These are phyloP conservation scores for Sebastiscus albofasciatus DNA, from an alignment of 2,797 vertebrate genomes.

Conservation along the genomic window DNA sequence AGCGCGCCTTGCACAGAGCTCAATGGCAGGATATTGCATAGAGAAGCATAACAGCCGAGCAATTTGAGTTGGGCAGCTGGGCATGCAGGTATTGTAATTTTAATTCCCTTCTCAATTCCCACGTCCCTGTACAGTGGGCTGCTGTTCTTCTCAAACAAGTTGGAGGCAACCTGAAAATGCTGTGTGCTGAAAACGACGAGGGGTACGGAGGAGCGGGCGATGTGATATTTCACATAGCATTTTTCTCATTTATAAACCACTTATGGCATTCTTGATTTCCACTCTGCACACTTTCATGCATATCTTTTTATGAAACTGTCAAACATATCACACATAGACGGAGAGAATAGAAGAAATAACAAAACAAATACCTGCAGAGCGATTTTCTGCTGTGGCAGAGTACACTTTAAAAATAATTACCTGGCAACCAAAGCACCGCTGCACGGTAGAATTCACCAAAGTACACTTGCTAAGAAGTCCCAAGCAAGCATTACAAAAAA, in stretches of 20 bases:
- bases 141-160: conserved; percentile 68
- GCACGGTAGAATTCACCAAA: neutral
- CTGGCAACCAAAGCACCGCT: neutral
- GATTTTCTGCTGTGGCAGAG: conserved; percentile 10
- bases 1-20: conserved; percentile 65
- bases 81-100: conserved; percentile 81
- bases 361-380: conserved; percentile 25
- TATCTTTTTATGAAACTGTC: conserved; percentile 11
- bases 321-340: neutral
- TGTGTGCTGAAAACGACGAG: conserved; percentile 42
- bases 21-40: conserved; percentile 79
- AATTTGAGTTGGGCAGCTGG: conserved; percentile 77
- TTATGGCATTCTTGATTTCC: conserved; percentile 25
- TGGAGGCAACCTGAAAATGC: conserved; percentile 43
- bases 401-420: conserved; percentile 26
- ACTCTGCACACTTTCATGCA: neutral
- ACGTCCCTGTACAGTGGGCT: conserved; percentile 54
- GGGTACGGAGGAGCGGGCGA: neutral
- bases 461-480: conserved; percentile 15
- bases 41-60: conserved; percentile 76
- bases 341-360: neutral
- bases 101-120: conserved; percentile 76
- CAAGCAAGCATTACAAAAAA: conserved; percentile 32
- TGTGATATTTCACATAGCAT: conserved; percentile 30
- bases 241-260: conserved; percentile 45